These are phyloP conservation scores for Phocoena phocoena DNA, from an alignment of 2,113 vertebrate genomes.

Conservation along the genomic window DNA sequence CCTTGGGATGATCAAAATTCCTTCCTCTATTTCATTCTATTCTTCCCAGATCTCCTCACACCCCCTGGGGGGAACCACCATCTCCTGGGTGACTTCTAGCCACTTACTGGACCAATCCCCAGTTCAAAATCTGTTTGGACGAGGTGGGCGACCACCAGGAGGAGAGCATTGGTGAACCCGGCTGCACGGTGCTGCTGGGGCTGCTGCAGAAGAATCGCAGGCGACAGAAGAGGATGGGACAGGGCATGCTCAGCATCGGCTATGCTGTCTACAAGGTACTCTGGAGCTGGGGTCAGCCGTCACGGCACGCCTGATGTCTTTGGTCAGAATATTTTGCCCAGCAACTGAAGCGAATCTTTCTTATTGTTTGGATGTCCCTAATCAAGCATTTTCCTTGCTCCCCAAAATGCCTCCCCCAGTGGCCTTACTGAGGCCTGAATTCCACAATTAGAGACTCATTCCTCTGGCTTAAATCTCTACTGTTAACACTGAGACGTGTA, in stretches of 20 bases:
- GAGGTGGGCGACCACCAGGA: conserved; percentile 87
- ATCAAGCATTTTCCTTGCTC: not conserved
- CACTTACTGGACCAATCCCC: conserved; percentile 91
- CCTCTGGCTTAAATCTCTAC: not conserved
- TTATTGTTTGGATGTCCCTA: not conserved
- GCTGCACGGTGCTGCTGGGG: conserved; percentile 88
- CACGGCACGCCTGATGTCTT: rapidly evolving
- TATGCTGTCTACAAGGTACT: conserved; percentile 87
- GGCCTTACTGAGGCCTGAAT: not conserved
- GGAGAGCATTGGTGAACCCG: conserved; percentile 80
- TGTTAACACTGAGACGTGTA: not conserved
- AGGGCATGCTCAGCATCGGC: conserved; percentile 89
- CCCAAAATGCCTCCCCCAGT: not conserved
- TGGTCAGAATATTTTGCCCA: not conserved
- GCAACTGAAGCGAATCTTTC: not conserved
- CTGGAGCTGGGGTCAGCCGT: rapidly evolving
- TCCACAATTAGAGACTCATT: not conserved
- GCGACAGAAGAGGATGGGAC: conserved; percentile 84
- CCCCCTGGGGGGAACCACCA: rapidly evolving
- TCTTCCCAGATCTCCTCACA: not conserved
- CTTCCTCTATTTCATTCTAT: not conserved
- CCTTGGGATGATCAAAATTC: not conserved
- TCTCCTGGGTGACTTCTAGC: conserved; percentile 67
- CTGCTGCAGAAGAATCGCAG: conserved; percentile 93
- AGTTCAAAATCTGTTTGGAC: conserved; percentile 88